Evolutionary conservation across 23 tunicate species (phyloP), one percentile per base, ranked within the genome.

Genomic region (Ciona savignyi): DNA sequence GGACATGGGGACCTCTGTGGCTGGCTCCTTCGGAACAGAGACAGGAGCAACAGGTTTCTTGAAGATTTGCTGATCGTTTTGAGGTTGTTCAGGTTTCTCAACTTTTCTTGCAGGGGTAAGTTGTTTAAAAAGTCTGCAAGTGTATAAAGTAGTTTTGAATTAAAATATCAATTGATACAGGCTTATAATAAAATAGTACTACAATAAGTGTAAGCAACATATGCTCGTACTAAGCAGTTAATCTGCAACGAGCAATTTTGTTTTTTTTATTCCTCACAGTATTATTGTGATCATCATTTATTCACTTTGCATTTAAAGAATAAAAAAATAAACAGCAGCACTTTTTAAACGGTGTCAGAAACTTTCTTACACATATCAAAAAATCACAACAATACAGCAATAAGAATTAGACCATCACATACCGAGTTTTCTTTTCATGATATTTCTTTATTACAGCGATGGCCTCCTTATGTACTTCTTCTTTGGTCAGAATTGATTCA

Each of bases 351-450:
- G 21, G 21, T 15, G 62, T 51, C 21, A 51, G 21, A 51, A 19
- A 51, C 21, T 51, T n/a, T n/a, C n/a, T n/a, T n/a, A n/a, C n/a
- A n/a, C n/a, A n/a, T n/a, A 51, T 51, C 62, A 51, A 21, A 65
- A 65, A 65, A 65, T 20, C 70, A 65, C 22, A 20, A 65, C 23
- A 65, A 65, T 20, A 11, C 19, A 56, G 25, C 23, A 19, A n/a
- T 22, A 60, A 15, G 72, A 24, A 31, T 19, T 20, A 72, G 11
- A 72, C 27, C 9, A 4, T 15, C 20, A 23, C 49, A 31, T 23
- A 91, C 97, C 91, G 84, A 73, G 27, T 80, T 79, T 88, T 83
- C n/a, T 81, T 34, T 2, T 63, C 56, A 60, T 80, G 91, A 72
- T 91, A 91, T 20, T 63, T 51, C 23, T 67, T 51, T 1, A 91